Evolutionary conservation across 2,797 vertebrate species (phyloP).

Genomic region (Onychomys arenicola): DNA sequence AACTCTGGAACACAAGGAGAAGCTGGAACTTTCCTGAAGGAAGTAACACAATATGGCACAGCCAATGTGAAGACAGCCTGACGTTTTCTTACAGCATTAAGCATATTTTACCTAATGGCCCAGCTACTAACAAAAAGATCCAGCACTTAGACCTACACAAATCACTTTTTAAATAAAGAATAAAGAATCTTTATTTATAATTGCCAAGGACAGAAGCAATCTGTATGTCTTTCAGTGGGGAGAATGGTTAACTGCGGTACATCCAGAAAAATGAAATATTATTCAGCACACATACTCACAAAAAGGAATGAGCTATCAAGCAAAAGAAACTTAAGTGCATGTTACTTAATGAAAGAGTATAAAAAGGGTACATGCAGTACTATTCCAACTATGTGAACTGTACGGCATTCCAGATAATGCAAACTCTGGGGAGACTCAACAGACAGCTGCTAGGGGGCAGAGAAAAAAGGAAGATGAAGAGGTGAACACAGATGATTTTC

Average conservation of each 20-base stretch:
- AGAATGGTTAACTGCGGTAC: neutral
- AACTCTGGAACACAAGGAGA: neutral
- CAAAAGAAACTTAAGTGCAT: neutral
- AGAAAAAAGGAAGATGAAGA: neutral
- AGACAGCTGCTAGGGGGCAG: neutral
- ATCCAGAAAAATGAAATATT: constrained; percentile 4
- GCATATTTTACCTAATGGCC: neutral
- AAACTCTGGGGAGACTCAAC: neutral
- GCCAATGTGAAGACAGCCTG: neutral
- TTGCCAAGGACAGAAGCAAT: neutral
- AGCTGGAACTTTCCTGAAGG: neutral
- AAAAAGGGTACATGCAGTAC: neutral
- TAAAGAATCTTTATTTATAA: neutral
- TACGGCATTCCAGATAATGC: neutral
- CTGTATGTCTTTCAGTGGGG: neutral
- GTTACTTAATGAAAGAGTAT: neutral
- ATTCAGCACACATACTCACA: neutral
- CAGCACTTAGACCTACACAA: neutral
- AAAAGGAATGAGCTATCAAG: neutral
- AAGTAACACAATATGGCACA: neutral
- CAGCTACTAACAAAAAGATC: neutral
- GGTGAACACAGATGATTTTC: neutral
- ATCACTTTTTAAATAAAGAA: neutral
- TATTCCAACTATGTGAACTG: neutral
- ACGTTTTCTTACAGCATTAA: neutral